Conservation (phyloP, 2,113 vertebrate species). For the Ictidomys tridecemlineatus region DNA sequence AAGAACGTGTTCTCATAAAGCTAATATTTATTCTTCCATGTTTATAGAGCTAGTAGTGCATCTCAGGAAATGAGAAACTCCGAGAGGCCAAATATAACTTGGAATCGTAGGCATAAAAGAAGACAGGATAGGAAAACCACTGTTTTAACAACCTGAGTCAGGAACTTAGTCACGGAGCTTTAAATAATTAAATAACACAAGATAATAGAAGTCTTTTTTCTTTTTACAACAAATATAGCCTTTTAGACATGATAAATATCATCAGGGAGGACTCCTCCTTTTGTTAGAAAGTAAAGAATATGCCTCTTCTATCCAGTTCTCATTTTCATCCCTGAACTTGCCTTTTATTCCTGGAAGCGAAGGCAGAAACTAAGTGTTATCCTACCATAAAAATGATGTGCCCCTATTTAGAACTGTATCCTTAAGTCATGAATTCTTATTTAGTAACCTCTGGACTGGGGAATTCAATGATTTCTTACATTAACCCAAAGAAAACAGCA, state of each 20-base stretch:
- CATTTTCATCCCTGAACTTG: neutral
- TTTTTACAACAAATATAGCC: neutral
- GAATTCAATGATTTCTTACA: slow-evolving; percentile 4
- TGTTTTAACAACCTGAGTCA: slow-evolving; percentile 68
- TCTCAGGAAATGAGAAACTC: slow-evolving; percentile 80
- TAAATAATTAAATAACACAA: slow-evolving; percentile 80
- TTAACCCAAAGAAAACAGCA: neutral
- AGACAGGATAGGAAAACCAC: slow-evolving; percentile 58
- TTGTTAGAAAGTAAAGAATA: slow-evolving; percentile 72
- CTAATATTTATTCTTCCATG: slow-evolving; percentile 87
- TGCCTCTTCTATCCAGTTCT: neutral
- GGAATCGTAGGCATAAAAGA: slow-evolving; percentile 70
- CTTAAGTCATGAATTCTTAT: neutral
- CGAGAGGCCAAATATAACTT: slow-evolving; percentile 81
- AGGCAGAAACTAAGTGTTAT: neutral
- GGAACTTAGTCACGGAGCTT: slow-evolving; percentile 77
- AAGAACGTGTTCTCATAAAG: slow-evolving; percentile 85
- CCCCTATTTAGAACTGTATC: neutral
- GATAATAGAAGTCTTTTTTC: slow-evolving; percentile 49
- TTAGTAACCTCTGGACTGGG: neutral
- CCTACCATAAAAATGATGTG: neutral
- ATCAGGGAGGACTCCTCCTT: slow-evolving; percentile 30
- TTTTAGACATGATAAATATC: slow-evolving; percentile 38
- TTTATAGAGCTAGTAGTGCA: slow-evolving; percentile 73
- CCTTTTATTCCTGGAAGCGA: neutral